These are phyloP conservation scores for Brachirus orientalis DNA, from an alignment of 2,113 vertebrate species.

Conservation along the genomic window DNA sequence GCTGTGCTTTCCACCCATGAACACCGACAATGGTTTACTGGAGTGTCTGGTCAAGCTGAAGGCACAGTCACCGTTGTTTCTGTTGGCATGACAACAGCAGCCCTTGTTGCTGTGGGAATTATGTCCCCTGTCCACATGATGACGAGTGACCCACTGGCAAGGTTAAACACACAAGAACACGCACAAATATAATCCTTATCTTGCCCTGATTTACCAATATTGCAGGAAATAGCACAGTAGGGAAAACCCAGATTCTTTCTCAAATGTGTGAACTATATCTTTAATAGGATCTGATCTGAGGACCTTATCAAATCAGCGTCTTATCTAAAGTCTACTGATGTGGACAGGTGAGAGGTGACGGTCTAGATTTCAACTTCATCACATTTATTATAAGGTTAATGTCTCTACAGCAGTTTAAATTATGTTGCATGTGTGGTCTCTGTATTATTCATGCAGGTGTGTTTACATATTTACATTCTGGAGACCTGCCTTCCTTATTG, in stretches of 20 bases:
- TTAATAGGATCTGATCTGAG: not conserved
- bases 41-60: constrained; percentile 4
- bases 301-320: not conserved
- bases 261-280: not conserved
- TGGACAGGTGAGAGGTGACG: not conserved
- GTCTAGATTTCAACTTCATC: not conserved
- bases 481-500: too few species aligned
- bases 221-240: constrained; percentile 3
- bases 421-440: not conserved
- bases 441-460: too few species aligned
- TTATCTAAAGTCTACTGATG: not conserved
- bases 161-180: constrained; percentile 32
- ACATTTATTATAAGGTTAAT: not conserved
- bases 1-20: not conserved
- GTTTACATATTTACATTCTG: too few species aligned
- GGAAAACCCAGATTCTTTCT: not conserved
- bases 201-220: not conserved
- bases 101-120: constrained; percentile 42
- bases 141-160: constrained; percentile 44
- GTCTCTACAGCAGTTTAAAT: not conserved
- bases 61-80: constrained; percentile 9
- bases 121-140: constrained; percentile 23
- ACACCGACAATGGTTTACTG: constrained; percentile 1
- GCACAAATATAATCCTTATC: constrained; percentile 1
- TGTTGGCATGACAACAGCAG: constrained; percentile 40